Percentiles rank a stretch among this genome's conserved stretches.
These are phyloP conservation scores for Acanthopagrus latus DNA, from an alignment of 2,797 vertebrate genomes.

Conservation along the genomic window DNA sequence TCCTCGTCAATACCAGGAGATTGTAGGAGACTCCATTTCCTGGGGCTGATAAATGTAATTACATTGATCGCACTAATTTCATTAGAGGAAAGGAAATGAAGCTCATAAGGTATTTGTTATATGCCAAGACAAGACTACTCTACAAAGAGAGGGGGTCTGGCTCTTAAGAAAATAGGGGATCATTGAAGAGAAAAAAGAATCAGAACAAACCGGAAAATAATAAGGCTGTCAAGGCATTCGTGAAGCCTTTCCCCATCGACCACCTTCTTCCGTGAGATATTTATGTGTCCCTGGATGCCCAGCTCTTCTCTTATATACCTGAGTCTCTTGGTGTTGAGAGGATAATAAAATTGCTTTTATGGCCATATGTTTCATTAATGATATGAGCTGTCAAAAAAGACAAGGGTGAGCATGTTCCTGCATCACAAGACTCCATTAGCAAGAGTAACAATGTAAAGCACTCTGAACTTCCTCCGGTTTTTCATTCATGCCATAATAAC, in stretches of 20 bases:
- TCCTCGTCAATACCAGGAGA: constrained; percentile 67
- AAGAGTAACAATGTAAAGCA: constrained; percentile 67
- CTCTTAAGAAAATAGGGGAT: constrained; percentile 9
- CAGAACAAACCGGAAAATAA: background rate
- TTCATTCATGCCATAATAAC: constrained; percentile 26
- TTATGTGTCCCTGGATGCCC: constrained; percentile 48
- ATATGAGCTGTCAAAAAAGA: constrained; percentile 60
- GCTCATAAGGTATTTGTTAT: constrained; percentile 61
- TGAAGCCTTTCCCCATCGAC: constrained; percentile 23
- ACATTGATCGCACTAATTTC: constrained; percentile 75
- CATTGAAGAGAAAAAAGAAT: constrained; percentile 19
- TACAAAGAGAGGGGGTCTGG: constrained; percentile 2
- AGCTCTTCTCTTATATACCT: constrained; percentile 46
- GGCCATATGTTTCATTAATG: constrained; percentile 70
- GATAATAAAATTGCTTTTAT: constrained; percentile 56
- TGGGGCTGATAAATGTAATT: constrained; percentile 74
- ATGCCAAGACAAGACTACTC: constrained; percentile 36
- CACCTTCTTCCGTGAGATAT: constrained; percentile 48
- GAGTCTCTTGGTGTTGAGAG: constrained; percentile 43
- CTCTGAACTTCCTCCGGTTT: constrained; percentile 45
- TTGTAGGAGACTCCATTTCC: constrained; percentile 73
- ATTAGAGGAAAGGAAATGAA: constrained; percentile 70
- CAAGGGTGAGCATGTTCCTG: constrained; percentile 34
- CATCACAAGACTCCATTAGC: constrained; percentile 69
- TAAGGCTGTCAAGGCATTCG: constrained; percentile 10